A percentile compares a stretch with the other conserved stretches of the same genome.
phyloP scores from a whole-genome alignment of 2,797 vertebrate genomes.

The Microhierax caerulescens region DNA sequence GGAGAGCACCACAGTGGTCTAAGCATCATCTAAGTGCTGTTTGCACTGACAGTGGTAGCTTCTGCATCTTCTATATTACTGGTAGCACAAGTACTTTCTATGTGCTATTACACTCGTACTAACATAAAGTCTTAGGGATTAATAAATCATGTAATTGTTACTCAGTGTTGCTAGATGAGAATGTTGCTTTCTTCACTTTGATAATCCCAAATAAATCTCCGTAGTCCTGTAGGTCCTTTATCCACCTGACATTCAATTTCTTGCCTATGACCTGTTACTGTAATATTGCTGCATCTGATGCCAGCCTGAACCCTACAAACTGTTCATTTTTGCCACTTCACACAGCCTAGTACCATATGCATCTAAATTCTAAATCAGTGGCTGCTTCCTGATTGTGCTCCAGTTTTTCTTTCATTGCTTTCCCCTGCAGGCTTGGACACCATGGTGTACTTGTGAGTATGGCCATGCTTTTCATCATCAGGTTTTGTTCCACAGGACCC shows the following conservation, averaged over 20 bases:
- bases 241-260: not conserved
- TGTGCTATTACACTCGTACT: not conserved
- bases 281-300: not conserved
- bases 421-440: not conserved
- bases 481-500: not conserved
- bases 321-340: not conserved
- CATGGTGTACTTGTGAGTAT: not conserved
- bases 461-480: not conserved
- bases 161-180: not conserved
- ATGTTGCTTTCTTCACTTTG: not conserved
- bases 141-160: not conserved
- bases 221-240: not conserved
- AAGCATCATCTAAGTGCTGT: not conserved
- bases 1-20: not conserved
- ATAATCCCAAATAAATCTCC: not conserved
- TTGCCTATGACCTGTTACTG: not conserved
- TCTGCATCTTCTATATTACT: not conserved
- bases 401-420: not conserved
- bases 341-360: not conserved
- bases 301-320: not conserved
- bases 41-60: not conserved
- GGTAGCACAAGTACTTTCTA: not conserved
- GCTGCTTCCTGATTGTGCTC: not conserved
- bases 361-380: not conserved
- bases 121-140: not conserved